A percentile compares a stretch with the other conserved stretches of the same genome.
Conservation (phyloP, 1,140 invertebrate genomes). For the Neodiprion fabricii region DNA sequence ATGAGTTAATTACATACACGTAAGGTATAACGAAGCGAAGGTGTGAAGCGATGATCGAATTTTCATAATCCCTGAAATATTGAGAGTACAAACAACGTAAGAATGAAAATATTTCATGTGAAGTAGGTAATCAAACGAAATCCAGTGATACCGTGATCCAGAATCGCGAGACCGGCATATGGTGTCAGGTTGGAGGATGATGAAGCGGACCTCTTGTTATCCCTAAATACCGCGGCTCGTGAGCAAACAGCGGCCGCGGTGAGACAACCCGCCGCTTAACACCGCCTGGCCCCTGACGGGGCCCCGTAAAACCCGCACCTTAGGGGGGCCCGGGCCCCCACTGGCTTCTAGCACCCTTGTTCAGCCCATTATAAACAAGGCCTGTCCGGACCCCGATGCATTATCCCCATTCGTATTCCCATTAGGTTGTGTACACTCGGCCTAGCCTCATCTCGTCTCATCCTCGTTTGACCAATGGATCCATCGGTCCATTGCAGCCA, state of each 20-base stretch:
- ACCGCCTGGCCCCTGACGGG: constrained; percentile 44
- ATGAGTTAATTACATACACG: too few species aligned
- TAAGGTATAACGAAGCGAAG: too few species aligned
- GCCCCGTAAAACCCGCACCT: constrained; percentile 53
- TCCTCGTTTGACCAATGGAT: constrained; percentile 1
- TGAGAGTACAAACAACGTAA: constrained; percentile 29
- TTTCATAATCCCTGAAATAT: constrained; percentile 33
- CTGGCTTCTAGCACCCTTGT: constrained; percentile 61
- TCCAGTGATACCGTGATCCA: constrained; percentile 17
- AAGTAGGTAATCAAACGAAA: too few species aligned
- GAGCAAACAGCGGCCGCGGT: constrained; percentile 55
- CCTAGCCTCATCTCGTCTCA: not conserved
- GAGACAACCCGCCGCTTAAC: constrained; percentile 55
- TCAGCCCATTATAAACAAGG: constrained; percentile 61
- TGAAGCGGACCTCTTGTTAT: constrained; percentile 60
- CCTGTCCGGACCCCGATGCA: constrained; percentile 51
- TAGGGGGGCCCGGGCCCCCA: constrained; percentile 55
- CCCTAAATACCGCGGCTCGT: constrained; percentile 59
- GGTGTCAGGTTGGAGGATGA: constrained; percentile 39
- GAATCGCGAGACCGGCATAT: constrained; percentile 30
- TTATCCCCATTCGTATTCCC: constrained; percentile 40
- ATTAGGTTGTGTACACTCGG: constrained; percentile 4
- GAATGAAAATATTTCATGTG: not conserved
- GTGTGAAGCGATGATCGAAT: too few species aligned
- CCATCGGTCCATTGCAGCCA: not conserved